Evolutionary conservation across 2,888 invertebrate species (phyloP), one percentile per base, ranked within the genome.

Genomic region (Eilema depressum): DNA sequence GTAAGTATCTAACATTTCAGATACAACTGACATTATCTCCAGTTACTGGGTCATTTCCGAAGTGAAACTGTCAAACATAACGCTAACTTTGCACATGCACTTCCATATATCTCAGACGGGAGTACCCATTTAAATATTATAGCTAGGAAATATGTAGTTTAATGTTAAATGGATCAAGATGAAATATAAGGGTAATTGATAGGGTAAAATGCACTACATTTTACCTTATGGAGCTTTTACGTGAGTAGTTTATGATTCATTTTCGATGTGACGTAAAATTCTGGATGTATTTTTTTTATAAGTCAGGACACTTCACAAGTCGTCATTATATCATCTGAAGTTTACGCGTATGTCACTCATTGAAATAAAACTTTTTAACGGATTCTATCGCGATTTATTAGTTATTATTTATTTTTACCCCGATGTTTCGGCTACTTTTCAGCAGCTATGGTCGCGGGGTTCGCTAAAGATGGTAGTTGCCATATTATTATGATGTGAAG

Each of bases 1-100:
- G 96, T 98, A 93, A 96, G 96, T 80, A 83, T 47, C 26, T 73
- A 68, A 71, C 71, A 73, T 75, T 73, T 80, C 66, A 77, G 68
- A 75, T 76, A 68, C 26, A 70, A 70, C 73, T 70, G 65, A 72
- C 81, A 66, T 74, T 75, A 83, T 79, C 73, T 76, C 25, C 71
- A 78, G 67, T 68, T 72, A 73, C 76, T 78, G 76, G 71, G 70
- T 41, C 26, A 73, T 73, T 81, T 81, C 71, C 68, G 60, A 62
- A 10, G 70, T 56, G 57, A 41, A 72, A 67, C 70, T 73, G 26
- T 71, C 67, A 61, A 71, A 76, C 63, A 26, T 76, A 67, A 69
- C 60, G 20, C 26, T 60, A 60, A 60, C 28, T 60, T 60, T 60
- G 61, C 17, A 59, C 57, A 59, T 59, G 26, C 23, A 59, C 5